Evolutionary conservation across 2,888 invertebrate species (phyloP).

Genomic region (Belgica antarctica): DNA sequence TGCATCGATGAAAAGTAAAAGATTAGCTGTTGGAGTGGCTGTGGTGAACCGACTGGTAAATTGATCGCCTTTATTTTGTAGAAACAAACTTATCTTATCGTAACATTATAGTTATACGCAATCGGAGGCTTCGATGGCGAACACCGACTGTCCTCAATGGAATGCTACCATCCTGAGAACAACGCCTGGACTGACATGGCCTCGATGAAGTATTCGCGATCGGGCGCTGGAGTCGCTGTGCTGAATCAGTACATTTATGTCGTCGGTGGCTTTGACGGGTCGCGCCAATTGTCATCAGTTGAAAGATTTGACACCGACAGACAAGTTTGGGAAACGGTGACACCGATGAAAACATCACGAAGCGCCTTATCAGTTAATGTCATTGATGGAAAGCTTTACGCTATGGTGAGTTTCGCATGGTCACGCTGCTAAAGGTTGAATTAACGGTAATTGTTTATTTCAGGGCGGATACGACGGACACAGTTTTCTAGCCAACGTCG

Average conservation of each 20-base stretch:
- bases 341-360: conserved; percentile 74
- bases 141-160: conserved; percentile 72
- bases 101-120: conserved; percentile 68
- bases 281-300: conserved; percentile 75
- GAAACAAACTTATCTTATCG: not conserved
- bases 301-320: conserved; percentile 85
- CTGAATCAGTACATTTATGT: conserved; percentile 26
- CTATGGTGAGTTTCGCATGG: conserved; percentile 62
- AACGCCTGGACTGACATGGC: conserved; percentile 82
- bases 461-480: conserved; percentile 84
- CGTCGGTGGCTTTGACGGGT: conserved; percentile 80
- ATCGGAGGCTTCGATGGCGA: conserved; percentile 88
- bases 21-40: conserved; percentile 78
- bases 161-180: conserved; percentile 92
- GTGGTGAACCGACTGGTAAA: conserved; percentile 67
- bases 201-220: conserved; percentile 73
- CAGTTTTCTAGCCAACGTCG: conserved; percentile 79
- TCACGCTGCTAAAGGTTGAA: conserved; percentile 59
- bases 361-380: conserved; percentile 87
- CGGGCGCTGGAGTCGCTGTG: conserved; percentile 70
- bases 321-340: conserved; percentile 73
- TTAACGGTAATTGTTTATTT: conserved; percentile 50
- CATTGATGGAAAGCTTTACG: conserved; percentile 82
- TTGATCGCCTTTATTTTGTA: not conserved
- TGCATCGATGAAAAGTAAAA: conserved; percentile 70